A percentile compares a stretch with the other conserved stretches of the same genome.
These are phyloP conservation scores for Coilia nasus DNA, from an alignment of 2,797 vertebrate genomes.

Conservation along the genomic window DNA sequence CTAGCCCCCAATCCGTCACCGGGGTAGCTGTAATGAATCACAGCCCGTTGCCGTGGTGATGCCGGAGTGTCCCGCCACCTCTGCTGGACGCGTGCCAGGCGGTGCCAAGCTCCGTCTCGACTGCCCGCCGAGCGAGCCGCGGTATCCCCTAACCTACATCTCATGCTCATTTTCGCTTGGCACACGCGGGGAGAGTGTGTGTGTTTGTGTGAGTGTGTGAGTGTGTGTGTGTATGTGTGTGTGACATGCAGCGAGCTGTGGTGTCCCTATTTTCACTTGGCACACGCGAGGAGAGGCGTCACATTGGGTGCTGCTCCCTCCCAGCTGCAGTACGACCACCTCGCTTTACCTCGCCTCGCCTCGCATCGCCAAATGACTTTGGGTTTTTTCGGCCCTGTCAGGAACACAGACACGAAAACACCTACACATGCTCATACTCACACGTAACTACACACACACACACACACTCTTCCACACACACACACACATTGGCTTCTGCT, in stretches of 20 bases:
- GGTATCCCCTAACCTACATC: constrained; percentile 16
- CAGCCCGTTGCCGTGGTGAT: background rate
- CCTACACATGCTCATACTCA: background rate
- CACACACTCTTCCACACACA: background rate
- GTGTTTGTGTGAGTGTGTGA: background rate
- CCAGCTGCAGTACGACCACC: background rate
- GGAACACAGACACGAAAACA: background rate
- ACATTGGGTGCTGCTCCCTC: background rate
- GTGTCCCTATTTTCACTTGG: constrained; percentile 18
- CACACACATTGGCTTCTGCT: too few relatives aligned
- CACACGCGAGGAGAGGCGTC: background rate
- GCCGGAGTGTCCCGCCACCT: background rate
- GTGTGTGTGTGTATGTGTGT: background rate
- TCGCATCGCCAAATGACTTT: background rate
- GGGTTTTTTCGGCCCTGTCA: background rate
- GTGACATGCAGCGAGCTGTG: background rate
- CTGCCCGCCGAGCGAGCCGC: background rate
- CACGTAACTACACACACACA: background rate
- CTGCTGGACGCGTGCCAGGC: background rate
- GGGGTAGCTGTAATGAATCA: background rate
- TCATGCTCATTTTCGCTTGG: constrained; percentile 11
- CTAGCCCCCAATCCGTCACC: background rate
- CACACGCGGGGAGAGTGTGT: background rate
- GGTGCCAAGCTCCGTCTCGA: background rate
- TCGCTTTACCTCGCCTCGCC: background rate